Conservation (phyloP, 2,797 vertebrate species). For the Triplophysa bombifrons region DNA sequence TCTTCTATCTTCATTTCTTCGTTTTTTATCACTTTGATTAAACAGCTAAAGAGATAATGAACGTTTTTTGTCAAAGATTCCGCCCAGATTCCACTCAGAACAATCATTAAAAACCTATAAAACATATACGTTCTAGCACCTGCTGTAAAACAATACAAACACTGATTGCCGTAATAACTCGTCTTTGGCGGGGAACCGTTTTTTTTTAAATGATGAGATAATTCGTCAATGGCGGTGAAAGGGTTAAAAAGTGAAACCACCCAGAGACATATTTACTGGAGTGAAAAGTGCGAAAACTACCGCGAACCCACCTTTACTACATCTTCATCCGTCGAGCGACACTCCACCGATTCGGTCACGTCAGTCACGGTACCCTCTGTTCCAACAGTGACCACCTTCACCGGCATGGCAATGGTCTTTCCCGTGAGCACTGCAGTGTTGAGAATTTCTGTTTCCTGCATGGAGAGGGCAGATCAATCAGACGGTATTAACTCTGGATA, state of each 20-base stretch:
- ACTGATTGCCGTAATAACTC: too few species aligned
- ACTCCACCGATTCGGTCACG: slow-evolving; percentile 90
- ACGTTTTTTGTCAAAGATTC: too few species aligned
- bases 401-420: slow-evolving; percentile 85
- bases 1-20: too few species aligned
- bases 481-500: slow-evolving; percentile 46
- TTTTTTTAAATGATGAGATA: too few species aligned
- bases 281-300: background rate
- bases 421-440: slow-evolving; percentile 94
- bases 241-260: background rate
- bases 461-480: slow-evolving; percentile 50
- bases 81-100: too few species aligned
- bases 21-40: too few species aligned
- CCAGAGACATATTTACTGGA: background rate
- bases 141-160: too few species aligned
- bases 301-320: slow-evolving; percentile 84
- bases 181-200: too few species aligned
- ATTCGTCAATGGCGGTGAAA: too few species aligned
- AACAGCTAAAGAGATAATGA: too few species aligned
- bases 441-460: slow-evolving; percentile 91
- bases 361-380: slow-evolving; percentile 84
- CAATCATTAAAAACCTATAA: too few species aligned
- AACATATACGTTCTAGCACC: too few species aligned
- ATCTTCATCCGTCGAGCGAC: slow-evolving; percentile 86
- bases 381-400: slow-evolving; percentile 90